Evolutionary conservation across 1,140 invertebrate species (phyloP), one percentile per base, ranked within the genome.

Genomic region (Ganaspis sp.): DNA sequence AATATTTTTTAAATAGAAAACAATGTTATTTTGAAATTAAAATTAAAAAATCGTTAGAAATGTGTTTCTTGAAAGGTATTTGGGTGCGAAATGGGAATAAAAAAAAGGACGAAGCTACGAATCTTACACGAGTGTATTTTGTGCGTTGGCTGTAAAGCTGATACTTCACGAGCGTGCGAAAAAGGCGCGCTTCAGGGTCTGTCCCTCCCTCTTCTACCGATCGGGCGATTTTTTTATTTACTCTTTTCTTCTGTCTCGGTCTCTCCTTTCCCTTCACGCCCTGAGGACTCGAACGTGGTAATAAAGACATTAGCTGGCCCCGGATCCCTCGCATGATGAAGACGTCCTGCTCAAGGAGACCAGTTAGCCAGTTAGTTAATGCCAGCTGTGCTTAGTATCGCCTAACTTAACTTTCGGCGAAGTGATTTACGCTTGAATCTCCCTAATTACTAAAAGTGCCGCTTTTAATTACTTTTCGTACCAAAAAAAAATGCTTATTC

Each of bases 241-340:
- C 21, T 29, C 12, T 64, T 64, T 64, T 64, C 23, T 64, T 64
- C 21, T 29, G 58, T 64, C 58, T 64, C 58, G 58, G 58, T 64
- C 29, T 34, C 58, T 64, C 58, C 58, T n/a, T 64, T 70, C 64
- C 37, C 64, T 53, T 21, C 70, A 72, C 73, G 49, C 53, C 38
- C 54, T 78, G 58, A 34, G 58, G 58, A 64, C 58, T 64, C 23
- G 58, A 29, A 64, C 58, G 58, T 34, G 53, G 72, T 85, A 84
- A 86, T 86, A 84, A 86, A 86, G 84, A 86, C 84, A 84, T 86
- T 86, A 86, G 74, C 54, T 77, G 37, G 73, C 45, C 73, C 70
- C 34, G 19, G 15, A 29, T 29, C 73, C 69, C 54, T 64, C 75
- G 72, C 69, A 79, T 81, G 79, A 83, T 79, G 77, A 81, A 80